Percentiles rank a stretch among this genome's conserved stretches.
Conservation (phyloP, 2,888 invertebrate genomes). For the Onthophagus sagittarius region DNA sequence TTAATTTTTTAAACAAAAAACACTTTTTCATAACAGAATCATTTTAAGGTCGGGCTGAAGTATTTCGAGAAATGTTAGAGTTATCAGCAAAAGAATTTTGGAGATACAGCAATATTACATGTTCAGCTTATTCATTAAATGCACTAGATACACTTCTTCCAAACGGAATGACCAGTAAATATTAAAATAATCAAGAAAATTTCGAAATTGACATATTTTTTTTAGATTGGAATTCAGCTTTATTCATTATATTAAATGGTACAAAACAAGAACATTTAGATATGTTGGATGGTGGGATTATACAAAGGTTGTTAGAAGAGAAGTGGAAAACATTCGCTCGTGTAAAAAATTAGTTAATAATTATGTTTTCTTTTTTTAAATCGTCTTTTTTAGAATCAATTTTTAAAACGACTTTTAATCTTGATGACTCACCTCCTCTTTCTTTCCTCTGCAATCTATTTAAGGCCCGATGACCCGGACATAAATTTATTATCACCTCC, state of each 20-base stretch:
- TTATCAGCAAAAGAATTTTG: slow-evolving; percentile 93
- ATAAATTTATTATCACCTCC: slow-evolving; percentile 54
- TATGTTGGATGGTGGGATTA: slow-evolving; percentile 98
- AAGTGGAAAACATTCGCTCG: slow-evolving; percentile 99
- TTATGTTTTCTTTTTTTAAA: background rate
- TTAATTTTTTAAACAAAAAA: background rate
- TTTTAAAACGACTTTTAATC: slow-evolving; percentile 85
- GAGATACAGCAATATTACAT: slow-evolving; percentile 98
- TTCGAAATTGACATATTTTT: background rate
- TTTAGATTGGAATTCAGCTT: slow-evolving; percentile 95
- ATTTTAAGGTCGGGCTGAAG: slow-evolving; percentile 73
- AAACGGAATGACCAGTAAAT: slow-evolving; percentile 90
- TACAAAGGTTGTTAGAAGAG: slow-evolving; percentile 92
- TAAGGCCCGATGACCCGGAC: slow-evolving; percentile 69
- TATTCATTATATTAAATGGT: slow-evolving; percentile 96
- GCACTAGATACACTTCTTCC: slow-evolving; percentile 93
- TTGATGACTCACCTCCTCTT: slow-evolving; percentile 82
- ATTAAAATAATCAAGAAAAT: background rate
- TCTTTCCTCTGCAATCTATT: slow-evolving; percentile 86
- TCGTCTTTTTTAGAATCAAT: slow-evolving; percentile 70
- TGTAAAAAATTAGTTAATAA: slow-evolving; percentile 50
- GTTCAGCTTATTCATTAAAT: slow-evolving; percentile 95
- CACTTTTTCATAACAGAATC: background rate
- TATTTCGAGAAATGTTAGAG: slow-evolving; percentile 98
- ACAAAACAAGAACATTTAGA: slow-evolving; percentile 97